Evolutionary conservation across 2,797 vertebrate species (phyloP), one percentile per base, ranked within the genome.

Genomic region (Eleutherodactylus coqui): DNA sequence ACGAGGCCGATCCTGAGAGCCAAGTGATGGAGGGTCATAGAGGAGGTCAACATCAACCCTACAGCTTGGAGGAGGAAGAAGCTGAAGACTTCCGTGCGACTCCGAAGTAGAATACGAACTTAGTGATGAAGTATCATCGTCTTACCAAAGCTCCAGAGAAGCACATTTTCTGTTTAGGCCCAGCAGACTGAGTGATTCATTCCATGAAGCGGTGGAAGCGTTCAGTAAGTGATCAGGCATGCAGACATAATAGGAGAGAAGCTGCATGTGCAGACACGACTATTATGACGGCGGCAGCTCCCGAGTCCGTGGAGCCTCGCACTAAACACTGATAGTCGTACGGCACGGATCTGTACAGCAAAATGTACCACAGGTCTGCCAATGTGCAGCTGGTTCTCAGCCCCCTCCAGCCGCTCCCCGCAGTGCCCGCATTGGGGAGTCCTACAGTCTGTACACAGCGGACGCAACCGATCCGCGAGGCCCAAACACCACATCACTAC

Each of bases 211-310:
- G 10, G 5, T 75, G 45, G 34, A 21, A 53, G 29, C 45, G 14
- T 51, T 67, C 2, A 49, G 10, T 67, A 19, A 81, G 32, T 36
- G 36, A 7, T 13, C 79, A 81, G 60, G 62, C 79, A 81, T 81
- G 79, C 45, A 69, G 27, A 49, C 45, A 49, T 36, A 81, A 69
- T 16, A 24, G 27, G 1, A 5, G 45, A 79, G 55, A 45, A 32
- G 3, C 14, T 10, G 62, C 27, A 21, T 45, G 78, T 70, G 1
- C 67, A 70, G 11, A 70, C 67, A 70, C 36, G 67, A 43, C 36
- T 70, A 4, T 70, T 67, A 34, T 16, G 8, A 21, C 62, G n/a
- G 13, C 13, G n/a, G 10, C 51, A 58, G 53, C 51, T 21, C 53
- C 10, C 10, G 2, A 47, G 2, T 58, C 24, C 27, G 1, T 58